phyloP scores from a whole-genome alignment of 2,888 invertebrate species.

The Pachliopta kotzebuea region DNA sequence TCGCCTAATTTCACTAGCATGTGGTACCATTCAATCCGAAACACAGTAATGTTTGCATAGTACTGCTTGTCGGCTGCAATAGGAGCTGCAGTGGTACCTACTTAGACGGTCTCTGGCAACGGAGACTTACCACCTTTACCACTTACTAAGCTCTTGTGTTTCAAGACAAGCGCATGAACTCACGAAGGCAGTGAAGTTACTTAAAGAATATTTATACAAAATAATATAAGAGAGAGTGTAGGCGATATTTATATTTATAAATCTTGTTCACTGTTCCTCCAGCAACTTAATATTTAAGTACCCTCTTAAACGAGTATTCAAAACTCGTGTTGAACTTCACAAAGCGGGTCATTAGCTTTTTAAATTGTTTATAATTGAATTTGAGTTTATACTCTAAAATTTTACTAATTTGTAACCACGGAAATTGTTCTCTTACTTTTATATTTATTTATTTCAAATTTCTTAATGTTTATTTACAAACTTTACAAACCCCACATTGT shows the following conservation, averaged over 20 bases:
- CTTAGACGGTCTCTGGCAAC: no score
- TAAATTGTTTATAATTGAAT: conserved; percentile 10
- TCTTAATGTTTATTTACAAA: no score
- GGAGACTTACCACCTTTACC: no score
- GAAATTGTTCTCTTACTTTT: not conserved
- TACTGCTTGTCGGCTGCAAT: no score
- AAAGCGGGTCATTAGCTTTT: conserved; percentile 10
- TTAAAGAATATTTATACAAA: not conserved
- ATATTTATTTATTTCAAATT: not conserved
- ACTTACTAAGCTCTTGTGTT: no score
- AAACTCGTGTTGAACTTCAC: not conserved
- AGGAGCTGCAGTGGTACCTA: no score
- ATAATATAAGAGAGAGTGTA: not conserved
- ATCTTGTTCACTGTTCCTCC: conserved; percentile 4
- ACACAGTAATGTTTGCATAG: no score
- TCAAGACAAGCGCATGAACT: no score
- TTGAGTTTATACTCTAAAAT: conserved; percentile 1
- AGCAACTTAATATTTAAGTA: conserved; percentile 13
- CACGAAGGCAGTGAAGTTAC: no score
- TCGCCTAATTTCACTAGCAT: no score
- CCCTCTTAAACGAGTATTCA: conserved; percentile 1
- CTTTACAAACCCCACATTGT: no score
- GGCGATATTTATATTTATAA: conserved; percentile 6
- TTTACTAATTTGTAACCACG: not conserved
- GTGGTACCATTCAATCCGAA: no score